phyloP scores from a whole-genome alignment of 2,797 vertebrate species.

The Columba guinea region DNA sequence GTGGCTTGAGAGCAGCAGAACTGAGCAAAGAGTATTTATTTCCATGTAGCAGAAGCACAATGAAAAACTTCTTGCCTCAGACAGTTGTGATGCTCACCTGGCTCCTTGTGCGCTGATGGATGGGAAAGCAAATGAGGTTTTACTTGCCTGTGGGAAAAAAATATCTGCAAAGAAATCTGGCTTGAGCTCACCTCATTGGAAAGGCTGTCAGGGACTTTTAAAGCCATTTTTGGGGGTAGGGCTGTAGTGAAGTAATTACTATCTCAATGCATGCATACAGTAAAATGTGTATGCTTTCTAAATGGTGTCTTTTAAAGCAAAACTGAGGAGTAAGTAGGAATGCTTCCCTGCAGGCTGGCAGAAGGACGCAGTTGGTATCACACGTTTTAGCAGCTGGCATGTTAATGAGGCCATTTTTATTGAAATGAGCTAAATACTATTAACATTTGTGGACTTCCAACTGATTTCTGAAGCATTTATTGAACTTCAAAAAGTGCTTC shows the following conservation, averaged over 20 bases:
- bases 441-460: constrained; percentile 67
- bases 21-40: not conserved
- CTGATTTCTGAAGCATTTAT: constrained; percentile 72
- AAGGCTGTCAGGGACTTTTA: not conserved
- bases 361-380: constrained; percentile 65
- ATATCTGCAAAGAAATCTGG: not conserved
- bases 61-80: not conserved
- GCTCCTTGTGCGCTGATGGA: not conserved
- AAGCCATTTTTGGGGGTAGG: constrained; percentile 17
- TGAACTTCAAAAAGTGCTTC: constrained; percentile 69
- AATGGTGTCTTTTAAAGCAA: constrained; percentile 60
- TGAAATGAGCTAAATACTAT: constrained; percentile 71
- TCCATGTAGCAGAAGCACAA: not conserved
- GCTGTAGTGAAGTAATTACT: constrained; percentile 9
- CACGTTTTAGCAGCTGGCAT: constrained; percentile 71
- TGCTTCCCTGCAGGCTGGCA: constrained; percentile 64
- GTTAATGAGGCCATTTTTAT: constrained; percentile 75
- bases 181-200: not conserved
- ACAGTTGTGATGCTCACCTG: not conserved
- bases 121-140: not conserved
- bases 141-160: not conserved
- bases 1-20: not conserved
- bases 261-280: not conserved
- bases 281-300: constrained; percentile 37
- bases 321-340: constrained; percentile 54